These are phyloP conservation scores for Turritopsis dohrnii DNA, from an alignment of 30 jellyfish, hydroid and myxozoan genomes.

Conservation along the genomic window DNA sequence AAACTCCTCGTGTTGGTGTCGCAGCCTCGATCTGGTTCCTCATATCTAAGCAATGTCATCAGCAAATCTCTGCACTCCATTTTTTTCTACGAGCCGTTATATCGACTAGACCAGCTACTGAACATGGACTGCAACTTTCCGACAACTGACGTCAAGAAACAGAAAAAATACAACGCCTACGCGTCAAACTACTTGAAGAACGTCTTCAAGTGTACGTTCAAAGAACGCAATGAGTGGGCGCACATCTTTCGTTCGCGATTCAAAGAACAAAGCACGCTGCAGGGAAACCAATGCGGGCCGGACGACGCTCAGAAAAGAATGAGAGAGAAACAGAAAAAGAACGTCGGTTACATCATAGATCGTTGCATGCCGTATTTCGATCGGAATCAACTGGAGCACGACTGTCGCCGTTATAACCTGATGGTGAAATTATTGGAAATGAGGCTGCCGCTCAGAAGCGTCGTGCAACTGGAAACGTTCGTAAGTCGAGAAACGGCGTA, in stretches of 20 bases:
- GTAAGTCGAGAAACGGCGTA: background rate
- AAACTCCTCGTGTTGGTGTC: conserved; percentile 45
- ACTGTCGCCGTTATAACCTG: conserved; percentile 21
- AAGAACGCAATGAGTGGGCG: conserved; percentile 13
- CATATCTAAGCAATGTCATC: conserved; percentile 49
- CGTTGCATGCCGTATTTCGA: conserved; percentile 23
- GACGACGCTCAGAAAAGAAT: background rate
- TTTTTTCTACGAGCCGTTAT: conserved; percentile 58
- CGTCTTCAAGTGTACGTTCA: conserved; percentile 12
- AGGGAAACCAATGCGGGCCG: background rate
- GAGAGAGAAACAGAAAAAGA: background rate
- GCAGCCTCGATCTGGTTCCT: conserved; percentile 73
- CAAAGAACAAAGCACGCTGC: background rate
- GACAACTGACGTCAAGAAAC: background rate
- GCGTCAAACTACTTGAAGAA: conserved; percentile 15
- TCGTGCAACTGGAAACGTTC: background rate
- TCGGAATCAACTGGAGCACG: conserved; percentile 22
- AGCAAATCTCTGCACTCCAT: conserved; percentile 17
- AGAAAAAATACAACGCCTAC: background rate
- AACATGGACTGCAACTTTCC: conserved; percentile 28
- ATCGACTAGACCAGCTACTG: conserved; percentile 6
- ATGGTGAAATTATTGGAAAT: conserved; percentile 33
- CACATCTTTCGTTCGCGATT: conserved; percentile 19
- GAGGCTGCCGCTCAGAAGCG: background rate
- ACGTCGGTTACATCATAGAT: conserved; percentile 10